A percentile compares a stretch with the other conserved stretches of the same genome.
Evolutionary conservation across 2,888 invertebrate genomes (phyloP).

Genomic region (Chironomus riparius): DNA sequence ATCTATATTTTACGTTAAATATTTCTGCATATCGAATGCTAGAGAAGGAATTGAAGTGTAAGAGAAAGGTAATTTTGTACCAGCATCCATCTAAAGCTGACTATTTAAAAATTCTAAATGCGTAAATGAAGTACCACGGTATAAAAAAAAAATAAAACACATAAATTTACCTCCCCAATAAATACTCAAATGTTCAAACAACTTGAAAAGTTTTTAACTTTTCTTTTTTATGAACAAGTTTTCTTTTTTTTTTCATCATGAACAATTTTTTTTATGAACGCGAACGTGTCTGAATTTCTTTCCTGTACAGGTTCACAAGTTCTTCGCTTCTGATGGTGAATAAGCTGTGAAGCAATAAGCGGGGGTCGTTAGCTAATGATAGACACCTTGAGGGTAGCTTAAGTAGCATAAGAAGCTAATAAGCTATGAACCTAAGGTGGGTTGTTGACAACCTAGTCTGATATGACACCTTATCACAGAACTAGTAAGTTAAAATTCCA

Average conservation of each 20-base stretch:
- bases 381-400: too few relatives aligned
- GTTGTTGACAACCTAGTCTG: too few relatives aligned
- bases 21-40: not conserved
- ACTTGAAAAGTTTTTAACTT: not conserved
- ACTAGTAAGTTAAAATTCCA: too few relatives aligned
- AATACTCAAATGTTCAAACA: not conserved
- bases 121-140: not conserved
- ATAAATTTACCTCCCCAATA: not conserved
- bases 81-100: not conserved
- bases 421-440: too few relatives aligned
- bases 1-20: too few relatives aligned
- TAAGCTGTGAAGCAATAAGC: not conserved
- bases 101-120: not conserved
- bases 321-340: not conserved
- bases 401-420: too few relatives aligned
- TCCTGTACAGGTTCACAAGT: not conserved
- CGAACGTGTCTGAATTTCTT: conserved; percentile 18
- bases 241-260: not conserved
- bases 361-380: too few relatives aligned
- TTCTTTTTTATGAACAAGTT: not conserved
- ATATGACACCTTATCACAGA: too few relatives aligned
- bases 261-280: conserved; percentile 10
- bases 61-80: not conserved
- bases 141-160: not conserved
- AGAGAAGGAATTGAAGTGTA: not conserved